These are phyloP conservation scores for Paramisgurnus dabryanus DNA, from an alignment of 2,113 vertebrate species.

Conservation along the genomic window DNA sequence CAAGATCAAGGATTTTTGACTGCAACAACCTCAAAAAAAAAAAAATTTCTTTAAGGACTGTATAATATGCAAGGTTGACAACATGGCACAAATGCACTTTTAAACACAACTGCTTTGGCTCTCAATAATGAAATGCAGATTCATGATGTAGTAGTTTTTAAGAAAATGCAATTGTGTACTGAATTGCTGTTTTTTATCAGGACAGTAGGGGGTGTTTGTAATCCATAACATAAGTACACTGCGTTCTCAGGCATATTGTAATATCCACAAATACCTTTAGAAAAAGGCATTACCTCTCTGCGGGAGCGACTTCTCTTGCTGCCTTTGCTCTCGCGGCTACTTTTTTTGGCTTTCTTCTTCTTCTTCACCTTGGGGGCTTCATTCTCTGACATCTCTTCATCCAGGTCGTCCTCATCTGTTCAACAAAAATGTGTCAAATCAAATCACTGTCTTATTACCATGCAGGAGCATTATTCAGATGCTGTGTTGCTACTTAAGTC, in stretches of 20 bases:
- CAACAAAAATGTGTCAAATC: background rate
- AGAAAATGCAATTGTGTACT: background rate
- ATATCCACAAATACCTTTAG: background rate
- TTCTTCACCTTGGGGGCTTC: slow-evolving; percentile 96
- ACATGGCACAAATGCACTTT: background rate
- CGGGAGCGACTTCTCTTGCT: slow-evolving; percentile 91
- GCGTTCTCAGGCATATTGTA: background rate
- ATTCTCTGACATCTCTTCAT: slow-evolving; percentile 92
- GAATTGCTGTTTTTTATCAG: slow-evolving; percentile 26
- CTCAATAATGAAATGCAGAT: background rate
- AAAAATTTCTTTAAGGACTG: too few relatives aligned
- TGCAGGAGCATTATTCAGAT: background rate
- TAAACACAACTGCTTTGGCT: background rate
- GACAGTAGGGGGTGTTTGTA: slow-evolving; percentile 15
- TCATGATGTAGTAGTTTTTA: background rate
- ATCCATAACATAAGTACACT: slow-evolving; percentile 13
- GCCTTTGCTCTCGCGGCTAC: slow-evolving; percentile 85
- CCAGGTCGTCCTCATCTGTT: slow-evolving; percentile 84
- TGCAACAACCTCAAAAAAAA: too few relatives aligned
- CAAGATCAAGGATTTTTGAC: too few relatives aligned
- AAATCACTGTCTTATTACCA: background rate
- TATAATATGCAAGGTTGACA: too few relatives aligned
- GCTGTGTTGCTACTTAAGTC: background rate
- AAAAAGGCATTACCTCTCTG: slow-evolving; percentile 80
- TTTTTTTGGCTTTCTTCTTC: slow-evolving; percentile 97